These are phyloP conservation scores for Rhinopomastus cyanomelas DNA, from an alignment of 2,113 vertebrate species.

Conservation along the genomic window DNA sequence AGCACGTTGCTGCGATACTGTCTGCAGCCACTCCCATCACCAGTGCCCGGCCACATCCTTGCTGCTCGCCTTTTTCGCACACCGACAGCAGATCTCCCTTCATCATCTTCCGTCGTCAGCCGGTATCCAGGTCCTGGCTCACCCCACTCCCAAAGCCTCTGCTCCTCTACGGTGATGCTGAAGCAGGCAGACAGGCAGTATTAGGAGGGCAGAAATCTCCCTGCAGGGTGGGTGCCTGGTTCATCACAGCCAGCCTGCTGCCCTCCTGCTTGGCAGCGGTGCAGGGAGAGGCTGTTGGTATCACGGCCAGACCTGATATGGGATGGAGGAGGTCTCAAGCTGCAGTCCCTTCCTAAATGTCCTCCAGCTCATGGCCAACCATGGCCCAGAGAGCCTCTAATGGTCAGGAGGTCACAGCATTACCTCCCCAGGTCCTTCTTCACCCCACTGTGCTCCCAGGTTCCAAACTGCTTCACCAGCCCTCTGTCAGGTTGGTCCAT, in stretches of 20 bases:
- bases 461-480: neutral
- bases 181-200: accelerated
- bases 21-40: constrained; percentile 18
- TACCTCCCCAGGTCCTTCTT: neutral
- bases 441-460: neutral
- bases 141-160: neutral
- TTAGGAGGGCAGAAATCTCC: neutral
- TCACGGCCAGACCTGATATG: neutral
- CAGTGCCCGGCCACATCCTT: neutral
- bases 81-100: neutral
- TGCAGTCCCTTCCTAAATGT: neutral
- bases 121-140: neutral
- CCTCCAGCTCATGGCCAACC: neutral
- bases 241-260: neutral
- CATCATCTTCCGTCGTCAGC: neutral
- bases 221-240: neutral
- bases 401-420: neutral
- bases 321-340: neutral
- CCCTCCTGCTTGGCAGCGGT: neutral
- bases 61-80: neutral
- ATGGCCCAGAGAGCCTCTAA: neutral
- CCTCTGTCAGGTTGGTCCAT: neutral
- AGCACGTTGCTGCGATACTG: constrained; percentile 9
- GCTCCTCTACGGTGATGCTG: neutral
- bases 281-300: neutral